phyloP scores from a whole-genome alignment of 1,140 invertebrate genomes.

The Apis dorsata region DNA sequence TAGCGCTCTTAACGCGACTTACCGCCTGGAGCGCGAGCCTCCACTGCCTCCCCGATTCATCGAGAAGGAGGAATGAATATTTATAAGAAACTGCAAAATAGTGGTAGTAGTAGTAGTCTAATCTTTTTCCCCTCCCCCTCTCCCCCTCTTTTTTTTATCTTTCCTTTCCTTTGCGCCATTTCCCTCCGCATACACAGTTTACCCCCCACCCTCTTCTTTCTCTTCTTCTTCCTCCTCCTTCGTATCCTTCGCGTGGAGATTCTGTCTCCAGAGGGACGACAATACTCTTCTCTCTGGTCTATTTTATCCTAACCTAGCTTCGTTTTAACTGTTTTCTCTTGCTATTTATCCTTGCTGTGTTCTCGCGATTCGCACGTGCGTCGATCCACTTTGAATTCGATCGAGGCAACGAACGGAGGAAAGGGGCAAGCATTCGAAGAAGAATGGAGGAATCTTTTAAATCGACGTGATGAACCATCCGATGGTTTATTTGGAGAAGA shows the following conservation, averaged over 20 bases:
- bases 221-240: conserved; percentile 15
- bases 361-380: no score
- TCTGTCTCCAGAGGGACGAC: not conserved
- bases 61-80: conserved; percentile 77
- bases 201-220: conserved; percentile 25
- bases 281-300: not conserved
- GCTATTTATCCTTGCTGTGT: no score
- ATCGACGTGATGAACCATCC: no score
- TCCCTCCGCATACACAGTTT: not conserved
- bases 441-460: no score
- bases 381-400: not conserved
- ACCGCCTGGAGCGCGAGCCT: conserved; percentile 76
- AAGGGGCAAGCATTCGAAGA: no score
- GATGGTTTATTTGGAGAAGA: no score
- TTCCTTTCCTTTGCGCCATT: conserved; percentile 4
- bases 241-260: not conserved
- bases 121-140: conserved; percentile 41
- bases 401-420: no score
- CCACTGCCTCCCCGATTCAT: conserved; percentile 74
- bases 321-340: not conserved
- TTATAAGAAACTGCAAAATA: conserved; percentile 80
- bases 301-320: not conserved
- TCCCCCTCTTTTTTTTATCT: conserved; percentile 28
- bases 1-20: conserved; percentile 79
- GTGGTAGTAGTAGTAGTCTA: conserved; percentile 69